These are phyloP conservation scores for Spea multiplicata DNA, from an alignment of 2,113 vertebrate genomes.

Conservation along the genomic window DNA sequence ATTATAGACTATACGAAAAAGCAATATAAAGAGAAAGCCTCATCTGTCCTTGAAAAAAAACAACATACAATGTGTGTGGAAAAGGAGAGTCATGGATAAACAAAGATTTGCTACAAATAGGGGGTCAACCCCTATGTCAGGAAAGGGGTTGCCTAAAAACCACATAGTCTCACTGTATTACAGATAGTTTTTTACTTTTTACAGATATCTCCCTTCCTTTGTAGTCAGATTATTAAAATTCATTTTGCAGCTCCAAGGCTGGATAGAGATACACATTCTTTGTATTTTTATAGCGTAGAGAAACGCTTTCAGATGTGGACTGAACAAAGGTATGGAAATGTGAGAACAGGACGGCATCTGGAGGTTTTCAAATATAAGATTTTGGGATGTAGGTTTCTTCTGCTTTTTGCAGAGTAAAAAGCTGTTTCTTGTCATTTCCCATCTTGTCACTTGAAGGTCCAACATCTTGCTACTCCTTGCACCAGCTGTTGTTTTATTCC, in stretches of 20 bases:
- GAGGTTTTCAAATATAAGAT: constrained; percentile 79
- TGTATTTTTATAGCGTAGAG: constrained; percentile 57
- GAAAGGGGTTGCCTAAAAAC: no score
- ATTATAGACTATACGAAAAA: no score
- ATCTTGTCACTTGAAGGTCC: constrained; percentile 91
- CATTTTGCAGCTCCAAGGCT: constrained; percentile 51
- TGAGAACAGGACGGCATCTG: constrained; percentile 81
- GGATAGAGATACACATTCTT: constrained; percentile 50
- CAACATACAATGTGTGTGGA: no score
- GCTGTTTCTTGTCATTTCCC: constrained; percentile 95
- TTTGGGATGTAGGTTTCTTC: constrained; percentile 71
- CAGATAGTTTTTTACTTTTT: no score
- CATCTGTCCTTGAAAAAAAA: no score
- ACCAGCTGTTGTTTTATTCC: constrained; percentile 83
- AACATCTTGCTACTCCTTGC: constrained; percentile 84
- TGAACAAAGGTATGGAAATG: constrained; percentile 78
- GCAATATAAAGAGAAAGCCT: no score
- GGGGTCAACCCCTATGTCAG: no score
- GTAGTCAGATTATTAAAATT: constrained; percentile 56
- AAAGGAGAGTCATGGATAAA: no score
- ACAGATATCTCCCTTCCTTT: constrained; percentile 21
- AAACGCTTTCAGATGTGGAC: constrained; percentile 69
- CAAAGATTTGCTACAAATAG: no score
- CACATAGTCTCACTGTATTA: no score
- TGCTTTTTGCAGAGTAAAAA: constrained; percentile 79